These are phyloP conservation scores for Leptinotarsa defecta DNA, from an alignment of 1,140 invertebrate genomes.

Conservation along the genomic window DNA sequence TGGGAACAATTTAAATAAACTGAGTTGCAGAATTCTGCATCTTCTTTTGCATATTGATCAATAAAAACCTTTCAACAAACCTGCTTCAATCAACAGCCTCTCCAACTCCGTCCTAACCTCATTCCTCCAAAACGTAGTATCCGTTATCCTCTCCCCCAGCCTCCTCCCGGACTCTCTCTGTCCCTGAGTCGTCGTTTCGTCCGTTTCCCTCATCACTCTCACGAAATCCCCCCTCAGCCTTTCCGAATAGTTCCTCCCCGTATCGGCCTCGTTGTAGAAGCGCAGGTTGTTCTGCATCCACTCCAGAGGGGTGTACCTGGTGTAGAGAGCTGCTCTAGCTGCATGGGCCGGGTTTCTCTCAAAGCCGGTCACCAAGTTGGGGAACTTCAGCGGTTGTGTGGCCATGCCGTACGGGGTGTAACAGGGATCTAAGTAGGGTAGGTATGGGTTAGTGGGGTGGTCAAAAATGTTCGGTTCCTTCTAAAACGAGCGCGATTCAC, in stretches of 20 bases:
- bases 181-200: slow-evolving; percentile 73
- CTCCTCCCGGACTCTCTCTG: slow-evolving; percentile 79
- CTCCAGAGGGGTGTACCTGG: slow-evolving; percentile 86
- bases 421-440: slow-evolving; percentile 61
- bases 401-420: slow-evolving; percentile 71
- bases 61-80: slow-evolving; percentile 56
- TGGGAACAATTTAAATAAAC: too few species aligned
- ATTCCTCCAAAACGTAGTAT: slow-evolving; percentile 92
- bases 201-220: slow-evolving; percentile 72
- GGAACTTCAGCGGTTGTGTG: slow-evolving; percentile 75
- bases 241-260: slow-evolving; percentile 81
- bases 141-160: slow-evolving; percentile 87
- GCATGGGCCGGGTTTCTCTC: slow-evolving; percentile 78
- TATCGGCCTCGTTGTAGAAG: slow-evolving; percentile 85
- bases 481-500: too few species aligned
- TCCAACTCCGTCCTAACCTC: slow-evolving; percentile 85
- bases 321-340: slow-evolving; percentile 76
- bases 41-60: too few species aligned
- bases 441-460: too few species aligned
- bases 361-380: slow-evolving; percentile 78
- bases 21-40: background rate
- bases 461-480: too few species aligned
- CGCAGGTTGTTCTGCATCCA: slow-evolving; percentile 87
- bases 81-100: slow-evolving; percentile 79
- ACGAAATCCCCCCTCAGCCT: slow-evolving; percentile 82